Percentiles rank a stretch among this genome's conserved stretches.
Conservation (phyloP, 2,113 vertebrate genomes). For the Chaetura pelagica region DNA sequence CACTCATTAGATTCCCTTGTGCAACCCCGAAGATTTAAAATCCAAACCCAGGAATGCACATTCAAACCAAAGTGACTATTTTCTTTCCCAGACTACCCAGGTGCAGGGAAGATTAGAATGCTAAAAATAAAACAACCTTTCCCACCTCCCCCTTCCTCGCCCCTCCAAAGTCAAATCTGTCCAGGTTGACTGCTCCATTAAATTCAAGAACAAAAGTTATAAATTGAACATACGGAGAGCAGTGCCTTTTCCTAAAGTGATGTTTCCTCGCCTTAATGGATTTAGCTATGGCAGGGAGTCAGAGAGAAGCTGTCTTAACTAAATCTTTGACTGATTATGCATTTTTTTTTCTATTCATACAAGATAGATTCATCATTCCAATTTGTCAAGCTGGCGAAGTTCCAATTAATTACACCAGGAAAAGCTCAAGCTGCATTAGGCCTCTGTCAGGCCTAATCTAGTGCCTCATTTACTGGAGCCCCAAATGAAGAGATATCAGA, state of each 20-base stretch:
- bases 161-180: slow-evolving; percentile 77
- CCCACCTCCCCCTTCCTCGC: slow-evolving; percentile 19
- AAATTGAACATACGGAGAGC: slow-evolving; percentile 85
- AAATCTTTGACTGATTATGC: slow-evolving; percentile 99
- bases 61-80: neutral
- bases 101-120: neutral
- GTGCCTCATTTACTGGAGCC: slow-evolving; percentile 94
- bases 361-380: slow-evolving; percentile 99
- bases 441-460: slow-evolving; percentile 92
- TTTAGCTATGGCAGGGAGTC: slow-evolving; percentile 84
- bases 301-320: slow-evolving; percentile 89
- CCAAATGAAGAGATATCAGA: slow-evolving; percentile 97
- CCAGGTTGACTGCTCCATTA: slow-evolving; percentile 90
- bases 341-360: slow-evolving; percentile 96
- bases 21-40: slow-evolving; percentile 19
- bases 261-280: slow-evolving; percentile 90
- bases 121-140: slow-evolving; percentile 67
- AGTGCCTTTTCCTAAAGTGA: slow-evolving; percentile 79
- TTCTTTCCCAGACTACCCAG: neutral
- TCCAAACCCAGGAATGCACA: neutral
- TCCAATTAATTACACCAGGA: slow-evolving; percentile 98
- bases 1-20: neutral
- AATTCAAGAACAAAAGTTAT: slow-evolving; percentile 90
- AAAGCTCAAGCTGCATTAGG: slow-evolving; percentile 86
- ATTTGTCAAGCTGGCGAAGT: slow-evolving; percentile 98